A percentile compares a stretch with the other conserved stretches of the same genome.
Conservation (phyloP, 2,113 vertebrate genomes). For the Gallinago media region DNA sequence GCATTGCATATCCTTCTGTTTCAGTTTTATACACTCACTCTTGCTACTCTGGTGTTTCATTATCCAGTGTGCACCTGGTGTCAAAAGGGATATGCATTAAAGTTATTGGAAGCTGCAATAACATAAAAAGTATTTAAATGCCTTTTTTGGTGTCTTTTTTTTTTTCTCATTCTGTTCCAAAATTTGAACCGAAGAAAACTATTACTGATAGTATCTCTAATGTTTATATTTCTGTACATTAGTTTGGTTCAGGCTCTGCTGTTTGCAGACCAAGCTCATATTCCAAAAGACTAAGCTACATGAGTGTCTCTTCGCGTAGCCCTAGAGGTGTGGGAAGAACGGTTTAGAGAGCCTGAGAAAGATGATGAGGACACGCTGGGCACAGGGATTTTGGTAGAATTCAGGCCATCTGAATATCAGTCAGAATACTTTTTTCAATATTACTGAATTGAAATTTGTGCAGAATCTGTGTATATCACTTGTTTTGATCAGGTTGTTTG, state of each 20-base stretch:
- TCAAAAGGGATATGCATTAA: background rate
- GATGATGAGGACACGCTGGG: background rate
- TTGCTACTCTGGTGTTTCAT: background rate
- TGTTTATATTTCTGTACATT: background rate
- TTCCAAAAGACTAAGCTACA: background rate
- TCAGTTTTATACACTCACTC: background rate
- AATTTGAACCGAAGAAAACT: background rate
- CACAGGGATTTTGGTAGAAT: background rate
- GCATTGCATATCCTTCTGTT: background rate
- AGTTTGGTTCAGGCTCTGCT: background rate
- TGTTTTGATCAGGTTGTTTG: background rate
- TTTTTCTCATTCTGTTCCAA: background rate
- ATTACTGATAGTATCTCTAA: background rate
- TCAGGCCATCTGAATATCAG: background rate
- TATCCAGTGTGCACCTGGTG: background rate
- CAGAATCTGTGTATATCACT: background rate
- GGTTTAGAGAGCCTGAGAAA: background rate
- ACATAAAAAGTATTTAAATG: background rate
- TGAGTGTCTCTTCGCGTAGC: background rate
- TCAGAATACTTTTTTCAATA: background rate
- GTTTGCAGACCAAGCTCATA: background rate
- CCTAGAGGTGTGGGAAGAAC: background rate
- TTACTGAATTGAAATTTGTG: background rate
- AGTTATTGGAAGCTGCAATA: background rate
- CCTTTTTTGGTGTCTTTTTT: background rate